Conservation (phyloP, 2,113 vertebrate species). For the Bungarus multicinctus region DNA sequence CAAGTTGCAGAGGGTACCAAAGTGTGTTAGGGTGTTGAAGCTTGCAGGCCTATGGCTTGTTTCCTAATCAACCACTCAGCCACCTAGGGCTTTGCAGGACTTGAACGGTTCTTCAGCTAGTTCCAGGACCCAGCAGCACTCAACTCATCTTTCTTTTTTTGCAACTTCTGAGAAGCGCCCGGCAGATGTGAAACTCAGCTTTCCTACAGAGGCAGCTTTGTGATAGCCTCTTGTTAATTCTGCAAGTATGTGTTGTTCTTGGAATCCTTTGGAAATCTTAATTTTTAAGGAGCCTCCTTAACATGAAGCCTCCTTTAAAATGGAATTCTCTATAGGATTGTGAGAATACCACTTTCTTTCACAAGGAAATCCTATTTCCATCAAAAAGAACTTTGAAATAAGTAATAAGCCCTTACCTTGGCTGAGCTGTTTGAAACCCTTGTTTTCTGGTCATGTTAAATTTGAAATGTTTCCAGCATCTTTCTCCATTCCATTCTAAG, state of each 20-base stretch:
- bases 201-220: background rate
- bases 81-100: background rate
- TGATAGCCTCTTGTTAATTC: background rate
- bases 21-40: background rate
- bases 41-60: background rate
- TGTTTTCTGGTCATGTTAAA: background rate
- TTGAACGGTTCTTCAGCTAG: background rate
- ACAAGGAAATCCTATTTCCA: background rate
- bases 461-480: background rate
- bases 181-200: background rate
- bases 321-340: background rate
- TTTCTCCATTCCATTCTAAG: background rate
- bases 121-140: background rate
- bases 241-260: background rate
- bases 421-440: background rate
- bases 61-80: too few relatives aligned
- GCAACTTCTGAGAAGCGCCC: background rate
- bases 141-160: background rate
- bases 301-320: background rate
- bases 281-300: background rate
- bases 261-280: background rate
- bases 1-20: background rate
- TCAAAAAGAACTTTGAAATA: background rate
- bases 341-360: background rate
- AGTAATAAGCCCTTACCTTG: background rate